Evolutionary conservation across 2,797 vertebrate genomes (phyloP), one percentile per base, ranked within the genome.

Genomic region (Peromyscus nudipes): DNA sequence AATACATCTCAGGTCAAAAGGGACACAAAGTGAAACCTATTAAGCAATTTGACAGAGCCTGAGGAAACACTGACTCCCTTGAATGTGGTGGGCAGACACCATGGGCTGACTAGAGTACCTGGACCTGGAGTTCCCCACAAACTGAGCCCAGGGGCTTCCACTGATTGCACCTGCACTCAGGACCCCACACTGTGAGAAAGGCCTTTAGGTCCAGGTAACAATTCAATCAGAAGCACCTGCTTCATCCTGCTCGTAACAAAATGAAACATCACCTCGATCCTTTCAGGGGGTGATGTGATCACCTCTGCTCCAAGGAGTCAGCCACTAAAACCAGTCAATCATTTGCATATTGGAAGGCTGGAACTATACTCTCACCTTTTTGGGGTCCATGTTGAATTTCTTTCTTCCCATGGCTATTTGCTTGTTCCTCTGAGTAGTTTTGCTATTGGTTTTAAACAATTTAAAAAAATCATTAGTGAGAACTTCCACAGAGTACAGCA

Each of bases 381-480:
- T 99, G 85, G 99, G 99, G 95, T 99, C 99, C 99, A 99, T 99
- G 98, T 99, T 99, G 99, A 99, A 99, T 98, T 99, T 99, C 98
- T 99, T 99, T 97, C 99, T 99, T 96, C 99, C 99, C 99, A 99
- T 99, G 46, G 99, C 99, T 82, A 99, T 99, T 98, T 99, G 99
- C 96, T 99, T 99, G 98, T 99, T 99, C 98, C 99, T 99, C 98
- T 99, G 99, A n/a, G 99, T 99, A 1, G 99, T 99, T 99, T 99
- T 99, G 98, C 99, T 99, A 93, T 79, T 92, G 0, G 1, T 52
- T 52, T 84, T 93, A 81, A 96, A 40, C 77, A 94, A 90, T 29
- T 88, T 29, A 65, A 43, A 31, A 93, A 96, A 93, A n/a, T 4
- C n/a, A 55, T 97, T 60, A 43, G 27, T 8, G 95, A 4, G 14